Percentiles rank a stretch among this genome's conserved stretches.
phyloP scores from a whole-genome alignment of 2,888 invertebrate species.

The Pristionchus maxplancki region DNA sequence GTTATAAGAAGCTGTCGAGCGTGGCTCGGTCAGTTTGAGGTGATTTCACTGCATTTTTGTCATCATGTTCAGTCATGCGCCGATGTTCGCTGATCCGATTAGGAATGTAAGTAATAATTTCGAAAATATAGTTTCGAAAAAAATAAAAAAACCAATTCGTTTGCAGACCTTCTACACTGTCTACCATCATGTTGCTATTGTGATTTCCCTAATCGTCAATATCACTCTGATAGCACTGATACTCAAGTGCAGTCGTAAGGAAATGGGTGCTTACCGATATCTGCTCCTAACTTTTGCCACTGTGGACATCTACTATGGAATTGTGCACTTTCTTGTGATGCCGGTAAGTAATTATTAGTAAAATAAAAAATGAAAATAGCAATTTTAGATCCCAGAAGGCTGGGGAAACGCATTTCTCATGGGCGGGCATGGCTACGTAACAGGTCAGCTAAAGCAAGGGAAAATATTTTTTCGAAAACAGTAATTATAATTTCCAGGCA shows the following conservation, averaged over 20 bases:
- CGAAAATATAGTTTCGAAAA: not conserved
- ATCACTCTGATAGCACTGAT: not conserved
- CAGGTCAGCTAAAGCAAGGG: not conserved
- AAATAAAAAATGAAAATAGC: not conserved
- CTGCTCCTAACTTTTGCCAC: not conserved
- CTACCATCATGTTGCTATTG: constrained; percentile 2
- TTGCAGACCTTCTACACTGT: not conserved
- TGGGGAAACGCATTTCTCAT: not conserved
- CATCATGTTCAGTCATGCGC: not conserved
- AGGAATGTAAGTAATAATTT: not conserved
- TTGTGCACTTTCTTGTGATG: not conserved
- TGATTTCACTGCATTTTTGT: too few species aligned
- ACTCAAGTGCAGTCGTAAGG: not conserved
- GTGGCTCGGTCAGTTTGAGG: too few species aligned
- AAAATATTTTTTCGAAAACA: not conserved
- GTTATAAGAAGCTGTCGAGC: too few species aligned
- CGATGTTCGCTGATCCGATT: not conserved
- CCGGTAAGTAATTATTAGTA: not conserved
- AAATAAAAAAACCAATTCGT: not conserved
- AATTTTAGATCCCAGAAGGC: not conserved
- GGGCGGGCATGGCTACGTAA: constrained; percentile 12
- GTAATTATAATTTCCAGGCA: not conserved
- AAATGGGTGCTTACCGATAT: not conserved
- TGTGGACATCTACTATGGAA: constrained; percentile 9
- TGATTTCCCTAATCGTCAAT: not conserved